These are phyloP conservation scores for Montipora capricornis DNA, from an alignment of 64 coral and sea anemone genomes.

Conservation along the genomic window DNA sequence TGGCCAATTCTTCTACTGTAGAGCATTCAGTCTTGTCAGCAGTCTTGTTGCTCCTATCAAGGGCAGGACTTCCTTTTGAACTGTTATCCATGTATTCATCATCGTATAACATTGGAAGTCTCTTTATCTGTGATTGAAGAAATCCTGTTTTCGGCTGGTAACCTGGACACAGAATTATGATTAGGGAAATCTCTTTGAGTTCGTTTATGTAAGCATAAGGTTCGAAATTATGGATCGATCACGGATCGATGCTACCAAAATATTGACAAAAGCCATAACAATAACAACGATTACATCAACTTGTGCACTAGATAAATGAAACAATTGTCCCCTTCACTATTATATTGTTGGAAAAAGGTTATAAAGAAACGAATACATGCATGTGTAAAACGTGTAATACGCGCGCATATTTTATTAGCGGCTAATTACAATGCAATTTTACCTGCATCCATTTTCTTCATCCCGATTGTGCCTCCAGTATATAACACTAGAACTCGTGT, in stretches of 20 bases:
- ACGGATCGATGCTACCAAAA: too few relatives aligned
- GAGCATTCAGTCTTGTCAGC: background rate
- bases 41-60: background rate
- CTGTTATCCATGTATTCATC: constrained; percentile 38
- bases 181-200: too few relatives aligned
- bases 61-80: background rate
- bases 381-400: too few relatives aligned
- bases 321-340: too few relatives aligned
- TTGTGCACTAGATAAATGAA: too few relatives aligned
- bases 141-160: constrained; percentile 89
- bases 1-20: constrained; percentile 79
- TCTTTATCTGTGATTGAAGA: constrained; percentile 87
- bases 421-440: background rate
- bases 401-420: too few relatives aligned
- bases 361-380: background rate
- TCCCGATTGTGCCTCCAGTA: constrained; percentile 96
- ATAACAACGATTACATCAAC: background rate
- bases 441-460: constrained; percentile 88
- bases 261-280: background rate
- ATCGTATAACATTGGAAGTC: constrained; percentile 94
- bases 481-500: constrained; percentile 85
- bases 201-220: too few relatives aligned
- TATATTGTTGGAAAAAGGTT: too few relatives aligned
- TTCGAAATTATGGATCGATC: too few relatives aligned
- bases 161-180: constrained; percentile 37